Base-by-base conservation (phyloP, 2,113 vertebrate species). In the Aramus guarauna region DNA sequence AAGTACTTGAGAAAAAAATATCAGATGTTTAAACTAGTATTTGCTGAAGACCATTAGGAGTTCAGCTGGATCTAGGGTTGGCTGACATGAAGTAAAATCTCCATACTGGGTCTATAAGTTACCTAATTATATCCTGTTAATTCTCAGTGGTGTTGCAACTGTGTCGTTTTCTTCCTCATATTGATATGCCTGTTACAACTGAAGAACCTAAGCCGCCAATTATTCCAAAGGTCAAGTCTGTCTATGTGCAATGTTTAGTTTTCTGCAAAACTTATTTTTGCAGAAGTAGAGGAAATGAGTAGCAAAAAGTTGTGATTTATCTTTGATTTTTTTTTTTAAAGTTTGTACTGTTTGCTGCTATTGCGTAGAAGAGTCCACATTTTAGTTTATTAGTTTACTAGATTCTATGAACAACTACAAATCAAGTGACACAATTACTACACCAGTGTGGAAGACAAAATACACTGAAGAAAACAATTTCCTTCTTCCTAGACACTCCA, bases 81-180 rank as follows among this genome's bases (percentile, higher is more conserved):
- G 2, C 17, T 62, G 34, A 5, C 12, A 66, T n/a, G 19, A 75
- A 52, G 11, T 50, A 50, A 81, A 77, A 36, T 56, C 39, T 60
- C 14, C 6, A 15, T 39, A 17, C 5, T 2, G 20, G 10, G 1
- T 24, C 20, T 83, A 3, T 37, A 78, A 74, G 20, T 60, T 71
- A 27, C 1, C 0, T 80, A 47, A 39, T 21, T 75, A 30, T 37
- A 76, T 11, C 17, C 1, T 37, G 41, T 63, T 36, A 62, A 2
- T 52, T 71, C 22, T 47, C 23, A 56, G 22, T 47, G 22, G 37
- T 27, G 17, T 64, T 78, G 55, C 34, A 79, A 71, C 5, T 27
- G 12, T 47, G 20, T 18, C 0, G 7, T 66, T 71, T 75, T 89
- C 30, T 32, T 47, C 16, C 21, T 53, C 3, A 45, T 41, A 9